Evolutionary conservation across 2,113 vertebrate genomes (phyloP).

Genomic region (Lampris incognitus): DNA sequence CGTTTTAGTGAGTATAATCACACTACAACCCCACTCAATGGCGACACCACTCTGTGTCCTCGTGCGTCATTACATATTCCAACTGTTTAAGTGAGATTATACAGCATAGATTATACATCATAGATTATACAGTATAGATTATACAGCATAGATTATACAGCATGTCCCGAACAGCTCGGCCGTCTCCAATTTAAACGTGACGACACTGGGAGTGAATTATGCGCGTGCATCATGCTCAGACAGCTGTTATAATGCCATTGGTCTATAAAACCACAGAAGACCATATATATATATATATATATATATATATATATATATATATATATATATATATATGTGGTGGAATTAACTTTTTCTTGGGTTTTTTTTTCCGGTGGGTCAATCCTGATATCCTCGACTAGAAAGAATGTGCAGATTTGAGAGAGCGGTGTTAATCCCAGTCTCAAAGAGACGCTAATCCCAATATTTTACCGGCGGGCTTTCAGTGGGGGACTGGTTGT

Average conservation of each 20-base stretch:
- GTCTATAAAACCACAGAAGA: not conserved
- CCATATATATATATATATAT: not conserved
- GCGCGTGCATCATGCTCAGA: not conserved
- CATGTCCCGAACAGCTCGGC: not conserved
- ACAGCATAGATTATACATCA: too few relatives aligned
- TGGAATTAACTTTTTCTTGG: not conserved
- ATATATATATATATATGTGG: too few relatives aligned
- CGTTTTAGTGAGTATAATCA: slow-evolving; percentile 1
- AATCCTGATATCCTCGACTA: slow-evolving; percentile 61
- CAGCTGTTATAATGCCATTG: slow-evolving; percentile 26
- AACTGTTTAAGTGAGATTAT: not conserved
- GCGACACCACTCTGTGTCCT: not conserved
- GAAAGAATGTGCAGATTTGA: slow-evolving; percentile 68
- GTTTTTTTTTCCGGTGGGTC: slow-evolving; percentile 66
- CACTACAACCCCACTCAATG: not conserved
- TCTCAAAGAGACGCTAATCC: slow-evolving; percentile 82
- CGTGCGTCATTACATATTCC: not conserved
- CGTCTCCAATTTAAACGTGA: not conserved
- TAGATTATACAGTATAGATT: too few relatives aligned
- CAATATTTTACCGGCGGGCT: slow-evolving; percentile 77
- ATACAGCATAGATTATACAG: too few relatives aligned
- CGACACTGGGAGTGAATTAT: not conserved
- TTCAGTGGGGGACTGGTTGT: slow-evolving; percentile 65
- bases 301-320: too few relatives aligned
- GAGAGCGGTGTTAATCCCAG: slow-evolving; percentile 79